Percentiles rank a stretch among this genome's conserved stretches.
Conservation (phyloP, 2,888 invertebrate genomes). For the Prionchulus punctatus region DNA sequence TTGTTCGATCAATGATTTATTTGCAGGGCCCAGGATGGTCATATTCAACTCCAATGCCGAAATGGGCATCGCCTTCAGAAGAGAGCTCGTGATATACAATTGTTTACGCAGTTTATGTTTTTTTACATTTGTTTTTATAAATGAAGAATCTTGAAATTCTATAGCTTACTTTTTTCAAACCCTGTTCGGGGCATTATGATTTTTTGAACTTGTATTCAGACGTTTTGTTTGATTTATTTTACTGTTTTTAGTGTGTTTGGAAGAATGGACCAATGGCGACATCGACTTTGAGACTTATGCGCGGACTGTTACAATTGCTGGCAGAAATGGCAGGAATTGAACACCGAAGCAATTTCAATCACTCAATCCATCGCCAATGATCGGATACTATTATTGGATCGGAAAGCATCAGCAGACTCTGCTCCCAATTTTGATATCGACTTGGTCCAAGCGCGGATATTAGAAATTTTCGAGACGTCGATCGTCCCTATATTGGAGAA, state of each 20-base stretch:
- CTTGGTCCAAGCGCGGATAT: neutral
- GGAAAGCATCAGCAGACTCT: neutral
- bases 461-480: neutral
- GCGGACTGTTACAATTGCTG: neutral
- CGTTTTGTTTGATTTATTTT: too few relatives aligned
- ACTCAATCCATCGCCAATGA: neutral
- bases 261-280: neutral
- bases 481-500: neutral
- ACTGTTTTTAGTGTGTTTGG: too few relatives aligned
- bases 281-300: neutral
- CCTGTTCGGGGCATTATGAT: too few relatives aligned
- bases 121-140: too few relatives aligned
- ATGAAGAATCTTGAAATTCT: too few relatives aligned
- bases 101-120: too few relatives aligned
- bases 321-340: neutral
- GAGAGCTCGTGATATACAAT: too few relatives aligned
- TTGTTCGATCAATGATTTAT: too few relatives aligned
- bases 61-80: neutral
- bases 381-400: neutral
- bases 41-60: neutral
- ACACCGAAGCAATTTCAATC: neutral
- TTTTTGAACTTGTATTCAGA: too few relatives aligned
- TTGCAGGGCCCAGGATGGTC: slow-evolving; percentile 1
- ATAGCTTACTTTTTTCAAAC: too few relatives aligned
- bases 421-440: neutral